phyloP scores from a whole-genome alignment of 1,140 invertebrate genomes.

The Drosophila malerkotliana region DNA sequence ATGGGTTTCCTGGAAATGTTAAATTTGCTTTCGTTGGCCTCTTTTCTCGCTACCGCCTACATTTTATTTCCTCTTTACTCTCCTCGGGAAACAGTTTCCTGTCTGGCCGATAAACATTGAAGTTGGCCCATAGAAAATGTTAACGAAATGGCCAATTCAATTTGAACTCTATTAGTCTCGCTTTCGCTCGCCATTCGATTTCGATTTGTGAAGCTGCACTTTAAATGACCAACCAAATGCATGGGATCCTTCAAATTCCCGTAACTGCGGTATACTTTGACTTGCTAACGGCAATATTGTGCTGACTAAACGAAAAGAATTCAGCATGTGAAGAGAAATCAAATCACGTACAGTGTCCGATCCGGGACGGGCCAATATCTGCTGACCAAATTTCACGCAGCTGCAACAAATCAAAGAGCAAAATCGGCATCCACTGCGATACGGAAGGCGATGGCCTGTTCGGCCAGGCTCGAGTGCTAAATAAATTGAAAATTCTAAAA shows the following conservation, averaged over 20 bases:
- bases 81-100: constrained; percentile 3
- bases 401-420: constrained; percentile 78
- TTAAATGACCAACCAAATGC: constrained; percentile 28
- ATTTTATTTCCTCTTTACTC: constrained; percentile 9
- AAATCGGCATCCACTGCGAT: constrained; percentile 17
- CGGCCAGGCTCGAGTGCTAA: constrained; percentile 49
- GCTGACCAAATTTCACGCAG: constrained; percentile 74
- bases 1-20: not conserved
- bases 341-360: constrained; percentile 71
- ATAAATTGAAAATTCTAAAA: constrained; percentile 79
- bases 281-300: constrained; percentile 33
- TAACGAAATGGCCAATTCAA: constrained; percentile 58
- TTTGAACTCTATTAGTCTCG: constrained; percentile 36
- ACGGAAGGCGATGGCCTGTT: not conserved
- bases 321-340: constrained; percentile 49
- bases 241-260: constrained; percentile 19
- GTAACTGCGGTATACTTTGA: constrained; percentile 39
- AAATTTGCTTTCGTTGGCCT: constrained; percentile 46
- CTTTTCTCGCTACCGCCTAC: constrained; percentile 28
- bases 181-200: constrained; percentile 5
- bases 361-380: constrained; percentile 54
- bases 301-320: constrained; percentile 41
- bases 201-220: constrained; percentile 8
- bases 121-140: constrained; percentile 20
- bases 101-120: constrained; percentile 24